Evolutionary conservation across 1,140 invertebrate species (phyloP), one percentile per base, ranked within the genome.

Genomic region (Aphidius ervi): DNA sequence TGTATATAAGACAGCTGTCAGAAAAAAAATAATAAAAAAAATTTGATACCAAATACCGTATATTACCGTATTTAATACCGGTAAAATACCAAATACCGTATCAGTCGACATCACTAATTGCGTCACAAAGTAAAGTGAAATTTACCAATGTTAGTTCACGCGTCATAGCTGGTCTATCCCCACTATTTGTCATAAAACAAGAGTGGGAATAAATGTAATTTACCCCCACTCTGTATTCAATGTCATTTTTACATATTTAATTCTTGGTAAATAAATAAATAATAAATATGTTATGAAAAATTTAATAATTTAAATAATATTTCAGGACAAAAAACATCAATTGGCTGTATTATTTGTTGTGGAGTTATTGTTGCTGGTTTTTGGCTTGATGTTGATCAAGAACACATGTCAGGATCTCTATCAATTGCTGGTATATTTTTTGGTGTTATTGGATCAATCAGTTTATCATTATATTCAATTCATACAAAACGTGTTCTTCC

Each of bases 331-430:
- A 87, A 82, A 50, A 98, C 96, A 16, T 98, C 95, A 23, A 72
- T 78, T 3, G 82, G 83, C 68, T 92, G 94, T 56, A 82, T 98
- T 10, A 65, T 85, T 5, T 99, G 95, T 73, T 99, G 97, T 82
- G 81, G 70, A 8, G 78, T 95, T 23, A 99, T 99, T 67, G 87
- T 99, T 52, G 82, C 82, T 68, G 96, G 96, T 49, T 99, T 98
- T 79, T 88, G 89, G 74, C 77, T 98, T 7, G 98, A 97, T 9
- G 92, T 99, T 4, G 93, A 99, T 79, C 95, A 99, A 82, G 98
- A 99, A 80, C 90, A 88, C 68, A 73, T 89, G 42, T 81, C 90
- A 67, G 93, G 92, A 50, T 90, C 92, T 16, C 84, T 98, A 61
- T 98, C 97, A 1, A 68, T 93, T 49, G 68, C 83, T 49, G 97